Evolutionary conservation across 2,888 invertebrate genomes (phyloP).

Genomic region (Troides aeacus): DNA sequence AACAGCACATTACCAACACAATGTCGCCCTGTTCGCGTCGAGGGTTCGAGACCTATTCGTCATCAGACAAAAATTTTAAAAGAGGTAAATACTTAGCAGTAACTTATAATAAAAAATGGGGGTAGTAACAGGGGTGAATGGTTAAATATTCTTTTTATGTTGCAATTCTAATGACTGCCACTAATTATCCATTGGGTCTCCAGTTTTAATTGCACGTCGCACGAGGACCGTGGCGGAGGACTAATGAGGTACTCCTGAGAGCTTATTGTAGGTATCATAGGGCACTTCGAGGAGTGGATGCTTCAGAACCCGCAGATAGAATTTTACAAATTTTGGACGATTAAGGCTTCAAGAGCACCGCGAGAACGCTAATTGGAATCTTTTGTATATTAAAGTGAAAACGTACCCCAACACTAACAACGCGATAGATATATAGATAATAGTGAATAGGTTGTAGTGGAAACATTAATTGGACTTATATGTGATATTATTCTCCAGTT

Average conservation of each 20-base stretch:
- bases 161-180: conserved; percentile 22
- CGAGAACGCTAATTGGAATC: conserved; percentile 9
- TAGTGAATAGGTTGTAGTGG: too few species aligned
- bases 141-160: conserved; percentile 20
- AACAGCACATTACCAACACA: too few species aligned
- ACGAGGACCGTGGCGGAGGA: conserved; percentile 10
- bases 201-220: conserved; percentile 25
- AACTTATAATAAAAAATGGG: too few species aligned
- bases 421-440: too few species aligned
- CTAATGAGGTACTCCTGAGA: conserved; percentile 24
- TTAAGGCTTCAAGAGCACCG: background rate
- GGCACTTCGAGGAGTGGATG: conserved; percentile 13
- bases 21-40: too few species aligned
- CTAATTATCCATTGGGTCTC: conserved; percentile 20
- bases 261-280: conserved; percentile 17
- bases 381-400: background rate
- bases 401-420: too few species aligned
- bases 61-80: too few species aligned
- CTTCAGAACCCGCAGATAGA: conserved; percentile 9
- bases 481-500: too few species aligned
- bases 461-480: too few species aligned
- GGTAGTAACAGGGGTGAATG: conserved; percentile 14
- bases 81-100: too few species aligned
- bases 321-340: conserved; percentile 7
- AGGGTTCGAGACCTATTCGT: too few species aligned